Evolutionary conservation across 2,888 invertebrate genomes (phyloP), one percentile per base, ranked within the genome.

Genomic region (Helleia helle): DNA sequence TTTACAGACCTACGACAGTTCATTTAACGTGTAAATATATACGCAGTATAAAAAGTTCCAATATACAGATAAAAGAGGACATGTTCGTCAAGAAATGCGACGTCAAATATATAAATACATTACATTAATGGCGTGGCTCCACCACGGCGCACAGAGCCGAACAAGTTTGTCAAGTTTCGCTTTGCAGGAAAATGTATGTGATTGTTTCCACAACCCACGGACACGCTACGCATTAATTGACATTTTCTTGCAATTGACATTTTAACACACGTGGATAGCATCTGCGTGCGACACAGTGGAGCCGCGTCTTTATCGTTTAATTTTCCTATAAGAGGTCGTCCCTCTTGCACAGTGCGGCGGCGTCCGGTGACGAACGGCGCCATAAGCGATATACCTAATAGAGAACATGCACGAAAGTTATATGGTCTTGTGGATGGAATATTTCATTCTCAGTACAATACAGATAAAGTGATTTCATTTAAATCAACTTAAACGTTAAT

Each of bases 21-120:
- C 12, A 22, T 34, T 34, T 12, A 22, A 34, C 11, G 17, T 34
- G 34, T 34, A 30, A 30, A 15, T 30, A 18, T 34, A 34, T 22
- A 34, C 3, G 8, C 8, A 12, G 34, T 34, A 34, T 34, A 34
- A 34, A 34, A 34, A 34, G 34, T 34, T 34, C 34, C 34, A 34
- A 34, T 34, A 22, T 34, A 34, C 34, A 34, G 22, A 22, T 34
- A 34, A 34, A 31, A 22, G 22, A 22, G 34, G 34, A 34, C 22
- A 34, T 22, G 5, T 34, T 18, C 34, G 34, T 12, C 2, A 8
- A 34, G 2, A 22, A 11, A 12, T 18, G 34, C 11, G 22, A 18
- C 17, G 11, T 13, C 34, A 18, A 18, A 34, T 34, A 34, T 34
- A 22, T 34, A 34, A 11, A 34, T 34, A 34, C 34, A 34, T 22